Evolutionary conservation across 2,888 invertebrate species (phyloP), one percentile per base, ranked within the genome.

Genomic region (Drosophila cognata): DNA sequence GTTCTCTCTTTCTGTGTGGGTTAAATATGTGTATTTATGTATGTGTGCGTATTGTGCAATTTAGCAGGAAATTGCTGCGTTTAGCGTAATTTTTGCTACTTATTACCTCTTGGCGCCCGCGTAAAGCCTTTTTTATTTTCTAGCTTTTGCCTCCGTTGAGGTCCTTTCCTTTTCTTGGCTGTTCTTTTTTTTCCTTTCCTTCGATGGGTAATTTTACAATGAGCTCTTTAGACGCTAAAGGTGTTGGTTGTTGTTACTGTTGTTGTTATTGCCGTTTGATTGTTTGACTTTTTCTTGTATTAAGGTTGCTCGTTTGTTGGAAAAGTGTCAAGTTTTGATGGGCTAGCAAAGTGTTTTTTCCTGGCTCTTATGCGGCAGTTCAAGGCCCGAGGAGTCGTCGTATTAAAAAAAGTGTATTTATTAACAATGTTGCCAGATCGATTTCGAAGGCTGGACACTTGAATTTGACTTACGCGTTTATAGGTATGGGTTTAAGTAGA

Each of bases 1-100:
- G 53, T 48, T 21, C n/a, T 1, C 46, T 52, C 29, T 8, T 5
- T 46, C 2, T 52, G 13, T 43, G 33, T 63, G 41, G 11, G 21
- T 43, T 43, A 43, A 43, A 43, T 55, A 7, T 57, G 35, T 67
- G 41, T 51, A 10, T 29, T 33, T 33, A 11, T 66, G 57, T 57
- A 35, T 59, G 53, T 69, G 36, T 65, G 36, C 62, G 52, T 70
- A 66, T 31, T 71, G 77, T 73, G 80, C 79, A 88, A 82, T 83
- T 88, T 86, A 72, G 74, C 62, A 78, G 88, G 82, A 89, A 86
- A 89, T 89, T 86, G 86, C 86, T 88, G 75, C 89, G 85, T 84
- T 87, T 89, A 85, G 81, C 87, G 90, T 88, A 82, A 84, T 82
- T 78, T 82, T 88, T 89, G 89, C 89, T 89, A 89, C 88, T 90